These are phyloP conservation scores for Saxicola maurus DNA, from an alignment of 2,797 vertebrate species.

Conservation along the genomic window DNA sequence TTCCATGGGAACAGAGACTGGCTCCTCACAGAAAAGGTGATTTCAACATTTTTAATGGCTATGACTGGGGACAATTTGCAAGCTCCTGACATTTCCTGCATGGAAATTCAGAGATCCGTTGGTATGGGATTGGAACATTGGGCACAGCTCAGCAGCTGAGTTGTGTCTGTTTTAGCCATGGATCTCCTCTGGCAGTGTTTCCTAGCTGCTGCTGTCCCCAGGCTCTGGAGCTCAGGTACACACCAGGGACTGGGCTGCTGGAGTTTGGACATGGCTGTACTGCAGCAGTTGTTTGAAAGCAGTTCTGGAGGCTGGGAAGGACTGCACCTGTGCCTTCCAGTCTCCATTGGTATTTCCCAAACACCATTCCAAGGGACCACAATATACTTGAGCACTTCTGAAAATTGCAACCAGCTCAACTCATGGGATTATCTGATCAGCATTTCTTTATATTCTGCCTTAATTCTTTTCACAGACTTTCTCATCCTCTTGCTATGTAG, in stretches of 20 bases:
- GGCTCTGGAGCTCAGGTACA: background rate
- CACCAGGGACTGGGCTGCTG: background rate
- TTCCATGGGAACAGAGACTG: background rate
- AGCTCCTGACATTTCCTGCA: background rate
- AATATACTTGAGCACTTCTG: background rate
- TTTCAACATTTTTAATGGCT: background rate
- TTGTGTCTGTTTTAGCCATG: fast-evolving
- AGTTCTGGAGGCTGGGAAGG: background rate
- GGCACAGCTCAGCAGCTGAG: background rate
- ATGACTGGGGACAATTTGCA: background rate
- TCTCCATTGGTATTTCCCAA: background rate
- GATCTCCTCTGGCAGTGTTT: background rate
- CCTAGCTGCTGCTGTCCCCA: background rate
- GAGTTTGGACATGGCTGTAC: background rate
- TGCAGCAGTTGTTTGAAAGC: background rate
- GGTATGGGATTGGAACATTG: background rate
- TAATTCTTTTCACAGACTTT: background rate
- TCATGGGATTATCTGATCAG: background rate
- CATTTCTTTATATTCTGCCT: background rate
- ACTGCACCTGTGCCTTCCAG: background rate
- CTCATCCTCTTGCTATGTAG: background rate
- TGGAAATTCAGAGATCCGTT: fast-evolving
- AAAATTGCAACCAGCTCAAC: background rate
- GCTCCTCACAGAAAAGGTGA: background rate
- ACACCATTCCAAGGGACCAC: background rate